Evolutionary conservation across 2,113 vertebrate species (phyloP), one percentile per base, ranked within the genome.

Genomic region (Lates calcarifer): DNA sequence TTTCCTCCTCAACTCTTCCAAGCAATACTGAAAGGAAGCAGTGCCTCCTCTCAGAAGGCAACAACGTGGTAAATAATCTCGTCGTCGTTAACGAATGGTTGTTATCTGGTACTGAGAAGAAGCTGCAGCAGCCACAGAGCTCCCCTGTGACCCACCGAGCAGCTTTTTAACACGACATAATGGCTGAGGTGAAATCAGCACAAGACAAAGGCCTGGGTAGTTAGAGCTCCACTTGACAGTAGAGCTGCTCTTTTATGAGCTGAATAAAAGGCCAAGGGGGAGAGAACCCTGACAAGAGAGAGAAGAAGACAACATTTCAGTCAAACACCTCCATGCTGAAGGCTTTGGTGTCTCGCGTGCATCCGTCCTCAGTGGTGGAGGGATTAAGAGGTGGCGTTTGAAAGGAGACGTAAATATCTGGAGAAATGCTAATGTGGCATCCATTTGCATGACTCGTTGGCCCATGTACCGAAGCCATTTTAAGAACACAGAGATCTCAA

Each of bases 391-490:
- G 70, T 67, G 49, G 64, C 29, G 7, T 85, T 81, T 79, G 37
- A 39, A 56, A 62, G 62, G 61, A 64, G 78, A 84, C 77, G 87
- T 87, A 89, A 88, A 91, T 85, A 89, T 86, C 66, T 78, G 63
- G 62, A 82, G 74, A 89, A 90, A 90, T 87, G 85, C 85, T 87
- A 90, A 92, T 87, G 81, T 61, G 90, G 87, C 82, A 82, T 77
- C 91, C 91, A 91, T 93, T 94, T 93, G 91, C 92, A 88, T 70
- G 86, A 88, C 72, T 84, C 91, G 87, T 78, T 88, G 82, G 86
- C 76, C 72, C 79, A 20, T 82, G 79, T 79, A 78, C 76, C 62
- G 88, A 90, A 86, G 91, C 92, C 92, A 92, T 93, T 93, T 93
- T 93, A 91, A 85, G 79, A 87, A 78, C 82, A 76, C 14, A 0